Base-by-base conservation (phyloP, 2,113 vertebrate species). In the Semicossyphus pulcher region DNA sequence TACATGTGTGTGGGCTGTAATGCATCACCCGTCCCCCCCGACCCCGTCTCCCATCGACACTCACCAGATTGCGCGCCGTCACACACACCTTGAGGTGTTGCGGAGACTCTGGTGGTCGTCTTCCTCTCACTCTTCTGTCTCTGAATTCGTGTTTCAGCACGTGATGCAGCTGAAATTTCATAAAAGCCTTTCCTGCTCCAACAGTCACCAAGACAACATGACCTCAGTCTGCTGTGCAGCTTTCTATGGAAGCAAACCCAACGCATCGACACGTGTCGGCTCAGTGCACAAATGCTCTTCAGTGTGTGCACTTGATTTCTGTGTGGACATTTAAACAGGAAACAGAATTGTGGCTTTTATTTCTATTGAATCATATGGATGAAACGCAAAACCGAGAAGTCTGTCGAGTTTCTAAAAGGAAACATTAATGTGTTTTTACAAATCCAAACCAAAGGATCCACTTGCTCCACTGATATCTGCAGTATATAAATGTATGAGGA, bases 201-300 rank as follows among this genome's bases (percentile, higher is more conserved):
- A n/a, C 58, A 34, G 67, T 64, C 41, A 3, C 67, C 75, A 71
- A 71, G 67, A 60, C 54, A 20, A 66, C 53, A 5, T 31, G 59
- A 39, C 47, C 37, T 36, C 31, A 76, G 61, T 59, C 21, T 29
- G 2, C 20, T 26, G 20, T 14, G 16, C 10, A 47, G n/a, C 15
- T 45, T 76, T 29, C 4, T 16, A 20, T 20, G n/a, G 15, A 23
- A 56, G 9, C 25, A n/a, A 10, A 10, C 26, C 25, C 9, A 31
- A 10, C 9, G 16, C 32, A 23, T 10, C 23, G 1, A 15, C 18
- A 49, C 34, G 25, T 29, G 20, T 61, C n/a, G 39, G 29, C 26
- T 45, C 12, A 11, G 12, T n/a, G 16, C 54, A 51, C 32, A 20
- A 12, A 36, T 11, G 34, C 12, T 36, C 11, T 36, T n/a, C n/a